Base-by-base conservation (phyloP, 2,888 invertebrate genomes). In the Lysandra coridon region DNA sequence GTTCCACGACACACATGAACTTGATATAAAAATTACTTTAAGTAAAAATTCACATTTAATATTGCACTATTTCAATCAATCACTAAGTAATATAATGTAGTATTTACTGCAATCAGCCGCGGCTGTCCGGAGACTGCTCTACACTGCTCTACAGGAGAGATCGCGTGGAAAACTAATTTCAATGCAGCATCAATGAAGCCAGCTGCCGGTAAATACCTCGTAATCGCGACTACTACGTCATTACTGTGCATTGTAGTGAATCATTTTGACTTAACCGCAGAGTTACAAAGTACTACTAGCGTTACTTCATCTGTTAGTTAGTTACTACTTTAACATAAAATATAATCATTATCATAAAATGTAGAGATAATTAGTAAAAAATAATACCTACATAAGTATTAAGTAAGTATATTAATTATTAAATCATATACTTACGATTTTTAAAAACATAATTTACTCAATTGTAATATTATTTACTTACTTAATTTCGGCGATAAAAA, bases 141-240 rank as follows among this genome's bases (percentile, higher is more conserved):
- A 17, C 69, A 69, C 69, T 69, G 69, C 69, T 93, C 91, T 90
- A 86, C 87, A 85, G 86, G 93, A 91, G 94, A 94, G 93, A 94
- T 94, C 93, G 93, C 92, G 91, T 92, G 93, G 91, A 93, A 93
- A 92, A 90, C 90, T 86, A 92, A 90, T 90, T 86, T 86, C 89
- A 83, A 85, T 90, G 89, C 87, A 90, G 88, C 91, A 92, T 88
- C 89, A 88, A 89, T 89, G 89, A 85, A 86, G 85, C 84, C 82
- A 64, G 64, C 10, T 57, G 57, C 64, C 64, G 62, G 40, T 73
- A 73, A 80, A 78, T 64, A 80, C 57, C 37, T 69, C 33, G 69
- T 69, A 69, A 69, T 69, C 69, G 69, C 6, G 69, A 33, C 23
- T 40, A 80, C 60, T 80, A 49, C 78, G 78, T 78, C 62, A 80